These are phyloP conservation scores for Phenganax marumi DNA, from an alignment of 92 coral and sea anemone genomes.

Conservation along the genomic window DNA sequence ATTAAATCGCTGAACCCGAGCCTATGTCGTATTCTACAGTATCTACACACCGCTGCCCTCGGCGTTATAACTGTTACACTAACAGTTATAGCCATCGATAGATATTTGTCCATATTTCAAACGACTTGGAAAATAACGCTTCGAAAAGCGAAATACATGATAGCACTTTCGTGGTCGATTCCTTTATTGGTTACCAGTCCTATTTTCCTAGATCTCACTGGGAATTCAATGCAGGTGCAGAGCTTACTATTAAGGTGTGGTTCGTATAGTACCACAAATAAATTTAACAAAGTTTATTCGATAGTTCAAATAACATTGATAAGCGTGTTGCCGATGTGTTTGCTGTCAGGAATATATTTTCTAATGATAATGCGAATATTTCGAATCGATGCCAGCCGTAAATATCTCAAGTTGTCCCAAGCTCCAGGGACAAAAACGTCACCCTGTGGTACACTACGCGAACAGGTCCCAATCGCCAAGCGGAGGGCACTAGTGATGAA, in stretches of 20 bases:
- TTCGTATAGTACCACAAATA: conserved; percentile 47
- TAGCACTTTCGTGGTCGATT: conserved; percentile 89
- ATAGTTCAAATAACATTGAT: conserved; percentile 79
- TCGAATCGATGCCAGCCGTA: conserved; percentile 55
- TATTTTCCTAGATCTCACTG: conserved; percentile 77
- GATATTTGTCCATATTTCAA: conserved; percentile 79
- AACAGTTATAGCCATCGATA: conserved; percentile 78
- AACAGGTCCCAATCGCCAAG: conserved; percentile 87
- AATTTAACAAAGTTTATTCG: conserved; percentile 76
- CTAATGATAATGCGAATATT: conserved; percentile 69
- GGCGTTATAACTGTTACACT: conserved; percentile 79
- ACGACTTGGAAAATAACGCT: conserved; percentile 88
- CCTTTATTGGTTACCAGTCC: conserved; percentile 88
- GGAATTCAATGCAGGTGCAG: conserved; percentile 72
- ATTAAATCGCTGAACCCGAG: conserved; percentile 61
- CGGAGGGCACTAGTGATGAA: conserved; percentile 96
- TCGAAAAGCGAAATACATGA: conserved; percentile 91
- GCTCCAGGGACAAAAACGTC: conserved; percentile 29
- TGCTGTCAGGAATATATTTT: conserved; percentile 66
- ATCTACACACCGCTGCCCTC: conserved; percentile 78
- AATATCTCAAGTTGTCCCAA: conserved; percentile 11
- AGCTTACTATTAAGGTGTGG: conserved; percentile 69
- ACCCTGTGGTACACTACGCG: conserved; percentile 42
- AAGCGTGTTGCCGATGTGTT: conserved; percentile 67
- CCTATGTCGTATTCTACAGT: conserved; percentile 79